Evolutionary conservation across 1,140 invertebrate genomes (phyloP).

Genomic region (Caenorhabditis latens): DNA sequence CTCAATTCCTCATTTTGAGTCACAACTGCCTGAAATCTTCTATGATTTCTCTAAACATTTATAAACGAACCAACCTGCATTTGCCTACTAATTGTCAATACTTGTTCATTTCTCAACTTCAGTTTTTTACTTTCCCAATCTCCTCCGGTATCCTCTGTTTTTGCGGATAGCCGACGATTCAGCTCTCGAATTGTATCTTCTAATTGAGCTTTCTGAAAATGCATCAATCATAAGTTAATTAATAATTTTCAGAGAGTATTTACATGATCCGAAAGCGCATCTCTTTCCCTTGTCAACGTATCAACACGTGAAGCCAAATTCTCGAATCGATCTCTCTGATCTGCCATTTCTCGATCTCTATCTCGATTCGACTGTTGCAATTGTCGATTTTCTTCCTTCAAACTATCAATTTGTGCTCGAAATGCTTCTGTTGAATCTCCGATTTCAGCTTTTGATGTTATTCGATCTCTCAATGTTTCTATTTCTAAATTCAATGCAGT

Average conservation of each 20-base stretch:
- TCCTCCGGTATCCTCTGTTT: slow-evolving; percentile 67
- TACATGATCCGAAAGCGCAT: slow-evolving; percentile 60
- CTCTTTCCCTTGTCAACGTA: slow-evolving; percentile 61
- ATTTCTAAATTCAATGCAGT: slow-evolving; percentile 68
- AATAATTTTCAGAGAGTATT: not conserved
- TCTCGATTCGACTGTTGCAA: slow-evolving; percentile 71
- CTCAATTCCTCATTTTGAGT: slow-evolving; percentile 75
- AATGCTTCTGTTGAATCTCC: slow-evolving; percentile 74
- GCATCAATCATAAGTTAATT: not conserved
- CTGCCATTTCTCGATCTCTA: slow-evolving; percentile 73
- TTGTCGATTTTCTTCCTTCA: slow-evolving; percentile 73
- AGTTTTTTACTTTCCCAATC: slow-evolving; percentile 75
- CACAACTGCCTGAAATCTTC: slow-evolving; percentile 64
- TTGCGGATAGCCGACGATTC: slow-evolving; percentile 68
- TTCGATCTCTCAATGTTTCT: slow-evolving; percentile 66
- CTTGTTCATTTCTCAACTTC: slow-evolving; percentile 74
- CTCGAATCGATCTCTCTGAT: slow-evolving; percentile 70
- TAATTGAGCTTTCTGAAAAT: slow-evolving; percentile 72
- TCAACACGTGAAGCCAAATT: slow-evolving; percentile 56
- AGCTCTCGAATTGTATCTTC: slow-evolving; percentile 76
- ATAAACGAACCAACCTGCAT: slow-evolving; percentile 63
- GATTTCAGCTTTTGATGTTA: slow-evolving; percentile 69
- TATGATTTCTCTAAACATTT: too few relatives aligned
- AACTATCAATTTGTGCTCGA: slow-evolving; percentile 75
- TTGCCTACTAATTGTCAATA: slow-evolving; percentile 71